These are phyloP conservation scores for Panorpa germanica DNA, from an alignment of 2,888 invertebrate genomes.

Conservation along the genomic window DNA sequence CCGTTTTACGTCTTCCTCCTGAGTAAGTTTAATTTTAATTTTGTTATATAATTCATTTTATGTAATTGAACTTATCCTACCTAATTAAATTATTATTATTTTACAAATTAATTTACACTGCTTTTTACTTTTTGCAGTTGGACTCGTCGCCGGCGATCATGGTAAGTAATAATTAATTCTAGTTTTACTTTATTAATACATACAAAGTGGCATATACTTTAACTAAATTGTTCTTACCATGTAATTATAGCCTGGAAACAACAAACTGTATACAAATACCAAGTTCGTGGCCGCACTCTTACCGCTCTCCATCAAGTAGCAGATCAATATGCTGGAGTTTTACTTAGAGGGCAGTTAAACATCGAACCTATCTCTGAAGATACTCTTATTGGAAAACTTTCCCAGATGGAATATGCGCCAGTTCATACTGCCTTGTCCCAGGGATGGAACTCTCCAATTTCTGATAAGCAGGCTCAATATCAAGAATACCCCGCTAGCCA, in stretches of 20 bases:
- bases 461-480: slow-evolving; percentile 30
- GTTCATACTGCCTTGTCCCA: slow-evolving; percentile 30
- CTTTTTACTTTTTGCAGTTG: slow-evolving; percentile 20
- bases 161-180: no score
- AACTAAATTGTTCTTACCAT: no score
- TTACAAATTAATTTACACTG: no score
- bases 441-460: slow-evolving; percentile 27
- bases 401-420: slow-evolving; percentile 31
- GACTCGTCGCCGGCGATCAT: slow-evolving; percentile 17
- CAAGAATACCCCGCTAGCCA: slow-evolving; percentile 31
- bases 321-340: slow-evolving; percentile 31
- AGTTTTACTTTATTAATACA: no score
- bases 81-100: no score
- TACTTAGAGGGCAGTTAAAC: slow-evolving; percentile 32
- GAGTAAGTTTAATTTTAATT: no score
- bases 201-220: no score
- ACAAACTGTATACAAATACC: slow-evolving; percentile 36
- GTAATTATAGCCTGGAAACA: slow-evolving; percentile 39
- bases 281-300: slow-evolving; percentile 35
- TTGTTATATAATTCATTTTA: no score
- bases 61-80: neutral
- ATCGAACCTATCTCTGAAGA: slow-evolving; percentile 31
- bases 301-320: slow-evolving; percentile 33
- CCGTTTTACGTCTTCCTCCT: no score
- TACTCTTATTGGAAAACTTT: slow-evolving; percentile 27